Percentiles rank a stretch among this genome's conserved stretches.
These are phyloP conservation scores for Cyclina sinensis DNA, from an alignment of 1,140 invertebrate species.

Conservation along the genomic window DNA sequence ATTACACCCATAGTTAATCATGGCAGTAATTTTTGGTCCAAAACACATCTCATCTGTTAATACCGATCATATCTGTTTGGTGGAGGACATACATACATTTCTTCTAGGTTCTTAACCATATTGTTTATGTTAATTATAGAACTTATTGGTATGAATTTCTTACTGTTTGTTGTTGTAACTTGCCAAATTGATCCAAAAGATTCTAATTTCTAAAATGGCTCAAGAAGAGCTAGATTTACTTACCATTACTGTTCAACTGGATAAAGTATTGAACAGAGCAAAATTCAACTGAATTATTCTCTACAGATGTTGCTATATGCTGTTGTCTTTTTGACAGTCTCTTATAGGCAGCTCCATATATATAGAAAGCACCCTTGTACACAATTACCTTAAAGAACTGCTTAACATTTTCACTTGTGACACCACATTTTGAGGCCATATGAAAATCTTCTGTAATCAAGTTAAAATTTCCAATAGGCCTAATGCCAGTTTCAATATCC, in stretches of 20 bases:
- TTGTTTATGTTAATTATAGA: constrained; percentile 60
- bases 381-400: constrained; percentile 57
- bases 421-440: constrained; percentile 40
- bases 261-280: constrained; percentile 48
- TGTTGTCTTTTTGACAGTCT: constrained; percentile 65
- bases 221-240: constrained; percentile 59
- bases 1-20: background rate
- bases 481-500: constrained; percentile 66
- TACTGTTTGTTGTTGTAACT: constrained; percentile 9
- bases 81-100: constrained; percentile 62
- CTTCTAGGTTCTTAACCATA: constrained; percentile 23
- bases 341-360: constrained; percentile 45
- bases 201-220: constrained; percentile 47
- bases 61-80: constrained; percentile 59
- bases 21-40: too few species aligned
- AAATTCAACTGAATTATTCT: constrained; percentile 22
- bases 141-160: constrained; percentile 53
- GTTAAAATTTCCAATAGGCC: constrained; percentile 36
- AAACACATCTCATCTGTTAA: too few species aligned
- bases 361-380: constrained; percentile 67
- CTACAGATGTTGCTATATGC: constrained; percentile 48
- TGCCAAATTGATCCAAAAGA: constrained; percentile 57
- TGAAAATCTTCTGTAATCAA: constrained; percentile 16
- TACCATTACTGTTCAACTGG: constrained; percentile 28
- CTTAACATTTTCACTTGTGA: constrained; percentile 47